These are phyloP conservation scores for Alcedo quadribrachys DNA, from an alignment of 2,797 vertebrate genomes.

Conservation along the genomic window DNA sequence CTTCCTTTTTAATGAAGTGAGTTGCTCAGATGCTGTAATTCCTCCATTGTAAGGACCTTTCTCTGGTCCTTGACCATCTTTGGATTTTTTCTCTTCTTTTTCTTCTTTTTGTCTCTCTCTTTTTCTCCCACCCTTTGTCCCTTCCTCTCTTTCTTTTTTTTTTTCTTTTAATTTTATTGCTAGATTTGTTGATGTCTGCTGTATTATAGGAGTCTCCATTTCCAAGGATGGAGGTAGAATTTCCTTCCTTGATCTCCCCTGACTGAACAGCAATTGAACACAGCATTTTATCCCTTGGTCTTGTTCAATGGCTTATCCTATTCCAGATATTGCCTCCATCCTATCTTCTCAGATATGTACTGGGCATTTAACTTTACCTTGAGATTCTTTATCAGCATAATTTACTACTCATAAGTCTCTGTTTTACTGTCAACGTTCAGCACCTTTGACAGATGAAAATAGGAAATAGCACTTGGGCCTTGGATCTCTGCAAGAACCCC, in stretches of 20 bases:
- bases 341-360: neutral
- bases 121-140: too few species aligned
- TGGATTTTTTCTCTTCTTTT: neutral
- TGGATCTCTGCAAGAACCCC: neutral
- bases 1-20: neutral
- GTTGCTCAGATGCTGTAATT: neutral
- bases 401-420: neutral
- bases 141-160: fast-evolving
- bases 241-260: neutral
- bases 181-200: neutral
- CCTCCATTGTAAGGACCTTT: neutral
- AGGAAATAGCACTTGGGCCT: neutral
- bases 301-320: neutral
- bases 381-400: neutral
- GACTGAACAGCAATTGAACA: neutral
- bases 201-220: neutral
- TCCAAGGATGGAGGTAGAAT: neutral
- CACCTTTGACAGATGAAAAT: neutral
- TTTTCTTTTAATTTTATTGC: neutral
- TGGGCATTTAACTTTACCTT: neutral
- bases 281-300: neutral
- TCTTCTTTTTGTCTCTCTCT: too few species aligned
- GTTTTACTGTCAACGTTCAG: neutral
- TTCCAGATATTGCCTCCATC: neutral
- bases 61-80: neutral